These are phyloP conservation scores for Epistrophella euchroma DNA, from an alignment of 2,888 invertebrate genomes.

Conservation along the genomic window DNA sequence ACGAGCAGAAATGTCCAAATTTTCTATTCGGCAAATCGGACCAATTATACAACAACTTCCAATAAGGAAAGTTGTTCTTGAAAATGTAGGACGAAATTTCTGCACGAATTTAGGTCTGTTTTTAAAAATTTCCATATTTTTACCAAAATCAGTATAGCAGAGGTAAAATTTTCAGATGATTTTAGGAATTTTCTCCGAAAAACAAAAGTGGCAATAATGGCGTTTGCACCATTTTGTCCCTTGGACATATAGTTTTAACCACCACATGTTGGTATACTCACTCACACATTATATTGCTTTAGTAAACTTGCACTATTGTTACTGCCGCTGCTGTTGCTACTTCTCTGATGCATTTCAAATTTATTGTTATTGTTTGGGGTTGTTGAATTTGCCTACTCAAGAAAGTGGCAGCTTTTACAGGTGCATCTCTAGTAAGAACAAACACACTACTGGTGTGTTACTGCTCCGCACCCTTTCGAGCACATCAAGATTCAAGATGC, in stretches of 20 bases:
- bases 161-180: no score
- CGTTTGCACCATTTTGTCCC: background rate
- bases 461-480: background rate
- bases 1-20: no score
- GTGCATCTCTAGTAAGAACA: slow-evolving; percentile 31
- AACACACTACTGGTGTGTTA: background rate
- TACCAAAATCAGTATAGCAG: no score
- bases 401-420: slow-evolving; percentile 61
- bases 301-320: slow-evolving; percentile 58
- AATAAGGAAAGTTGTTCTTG: no score
- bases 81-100: no score
- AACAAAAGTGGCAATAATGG: slow-evolving; percentile 11
- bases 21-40: no score
- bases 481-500: background rate
- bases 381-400: slow-evolving; percentile 61
- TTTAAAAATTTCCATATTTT: no score
- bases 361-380: slow-evolving; percentile 43
- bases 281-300: slow-evolving; percentile 7
- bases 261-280: background rate
- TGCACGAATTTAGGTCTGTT: no score
- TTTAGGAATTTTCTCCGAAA: background rate
- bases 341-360: background rate
- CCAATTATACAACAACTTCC: no score
- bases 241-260: background rate
- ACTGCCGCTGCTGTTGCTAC: slow-evolving; percentile 9